A percentile compares a stretch with the other conserved stretches of the same genome.
These are phyloP conservation scores for Thymelicus acteon DNA, from an alignment of 2,888 invertebrate species.

Conservation along the genomic window DNA sequence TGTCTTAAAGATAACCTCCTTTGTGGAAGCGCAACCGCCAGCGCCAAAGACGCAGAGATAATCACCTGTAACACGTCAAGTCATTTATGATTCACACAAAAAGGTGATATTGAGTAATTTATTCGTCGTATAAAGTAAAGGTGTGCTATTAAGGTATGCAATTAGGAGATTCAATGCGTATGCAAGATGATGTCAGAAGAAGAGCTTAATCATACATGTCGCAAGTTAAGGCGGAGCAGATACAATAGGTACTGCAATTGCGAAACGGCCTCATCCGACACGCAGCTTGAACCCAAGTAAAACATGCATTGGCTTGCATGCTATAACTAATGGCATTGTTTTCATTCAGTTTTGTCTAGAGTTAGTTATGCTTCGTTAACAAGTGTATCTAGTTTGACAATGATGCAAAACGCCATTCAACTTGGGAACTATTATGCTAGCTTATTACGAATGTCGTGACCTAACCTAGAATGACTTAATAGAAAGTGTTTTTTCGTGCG, in stretches of 20 bases:
- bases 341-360: conserved; percentile 65
- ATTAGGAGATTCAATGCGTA: conserved; percentile 44
- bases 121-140: conserved; percentile 16
- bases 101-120: background rate
- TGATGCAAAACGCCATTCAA: conserved; percentile 42
- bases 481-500: conserved; percentile 22
- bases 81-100: background rate
- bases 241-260: conserved; percentile 75
- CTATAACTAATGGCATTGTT: conserved; percentile 57
- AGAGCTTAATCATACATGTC: conserved; percentile 81
- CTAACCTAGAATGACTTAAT: conserved; percentile 36
- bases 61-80: conserved; percentile 64
- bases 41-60: conserved; percentile 65
- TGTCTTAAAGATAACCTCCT: conserved; percentile 68
- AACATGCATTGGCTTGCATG: conserved; percentile 62
- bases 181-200: conserved; percentile 70
- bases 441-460: conserved; percentile 32
- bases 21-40: conserved; percentile 76
- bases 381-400: conserved; percentile 46
- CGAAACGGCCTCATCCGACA: conserved; percentile 75
- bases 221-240: conserved; percentile 78
- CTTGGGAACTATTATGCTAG: conserved; percentile 29
- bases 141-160: conserved; percentile 26
- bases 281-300: conserved; percentile 73
- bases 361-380: conserved; percentile 63